phyloP scores from a whole-genome alignment of 37 sponge, comb jelly and placozoan species.

The Diacarnus erythraeanus region DNA sequence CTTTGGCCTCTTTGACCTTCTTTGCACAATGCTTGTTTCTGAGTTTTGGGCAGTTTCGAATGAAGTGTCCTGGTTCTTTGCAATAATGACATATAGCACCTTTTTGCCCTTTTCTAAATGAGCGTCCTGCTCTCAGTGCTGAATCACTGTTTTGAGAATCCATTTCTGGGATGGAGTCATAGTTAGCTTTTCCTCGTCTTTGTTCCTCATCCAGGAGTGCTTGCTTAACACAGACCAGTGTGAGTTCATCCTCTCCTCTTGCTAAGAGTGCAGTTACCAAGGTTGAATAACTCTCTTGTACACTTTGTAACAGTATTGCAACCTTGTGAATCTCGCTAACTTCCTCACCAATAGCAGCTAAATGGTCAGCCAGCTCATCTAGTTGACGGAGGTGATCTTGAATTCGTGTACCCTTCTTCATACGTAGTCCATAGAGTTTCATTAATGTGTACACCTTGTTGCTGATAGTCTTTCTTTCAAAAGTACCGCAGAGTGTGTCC shows the following conservation, averaged over 20 bases:
- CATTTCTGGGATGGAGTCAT: not conserved
- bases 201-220: slow-evolving; percentile 33
- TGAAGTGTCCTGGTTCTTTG: slow-evolving; percentile 10
- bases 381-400: slow-evolving; percentile 1
- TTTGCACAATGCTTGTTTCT: not conserved
- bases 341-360: slow-evolving; percentile 12
- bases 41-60: not conserved
- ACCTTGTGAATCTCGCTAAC: slow-evolving; percentile 26
- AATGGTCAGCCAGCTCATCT: slow-evolving; percentile 15
- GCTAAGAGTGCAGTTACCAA: slow-evolving; percentile 39
- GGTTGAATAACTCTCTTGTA: slow-evolving; percentile 28
- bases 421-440: slow-evolving; percentile 31
- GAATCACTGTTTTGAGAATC: not conserved
- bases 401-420: slow-evolving; percentile 29
- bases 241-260: slow-evolving; percentile 24
- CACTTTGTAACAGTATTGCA: slow-evolving; percentile 28
- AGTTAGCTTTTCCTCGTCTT: not conserved
- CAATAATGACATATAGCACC: slow-evolving; percentile 16
- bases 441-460: slow-evolving; percentile 32
- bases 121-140: slow-evolving; percentile 5
- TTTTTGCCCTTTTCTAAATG: not conserved
- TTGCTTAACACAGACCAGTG: slow-evolving; percentile 30
- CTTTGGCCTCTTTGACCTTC: slow-evolving; percentile 6
- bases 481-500: slow-evolving; percentile 24
- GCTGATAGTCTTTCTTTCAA: slow-evolving; percentile 37